These are phyloP conservation scores for Diploptera punctata DNA, from an alignment of 2,888 invertebrate species.

Conservation along the genomic window DNA sequence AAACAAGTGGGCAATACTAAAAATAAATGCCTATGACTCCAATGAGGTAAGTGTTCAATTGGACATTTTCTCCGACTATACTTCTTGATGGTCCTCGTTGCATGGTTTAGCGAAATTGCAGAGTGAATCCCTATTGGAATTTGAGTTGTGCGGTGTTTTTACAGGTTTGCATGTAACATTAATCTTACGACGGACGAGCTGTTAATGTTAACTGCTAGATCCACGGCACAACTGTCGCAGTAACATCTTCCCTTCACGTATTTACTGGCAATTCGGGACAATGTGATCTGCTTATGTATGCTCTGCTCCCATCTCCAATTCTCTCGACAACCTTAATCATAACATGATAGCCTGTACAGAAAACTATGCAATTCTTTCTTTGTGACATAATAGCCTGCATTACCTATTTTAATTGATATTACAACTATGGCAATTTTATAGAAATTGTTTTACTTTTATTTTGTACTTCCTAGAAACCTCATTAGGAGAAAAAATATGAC, in stretches of 20 bases:
- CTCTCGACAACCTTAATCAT: too few species aligned
- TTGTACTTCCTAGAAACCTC: too few species aligned
- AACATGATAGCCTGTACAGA: too few species aligned
- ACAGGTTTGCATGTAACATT: conserved; percentile 19
- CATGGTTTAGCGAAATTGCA: neutral
- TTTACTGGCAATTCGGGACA: neutral
- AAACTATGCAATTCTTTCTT: too few species aligned
- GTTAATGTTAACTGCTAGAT: conserved; percentile 23
- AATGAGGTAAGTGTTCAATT: neutral
- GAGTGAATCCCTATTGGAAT: conserved; percentile 25
- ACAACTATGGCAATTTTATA: too few species aligned
- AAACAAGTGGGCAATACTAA: too few species aligned
- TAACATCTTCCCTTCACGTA: neutral
- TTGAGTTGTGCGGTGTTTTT: conserved; percentile 1
- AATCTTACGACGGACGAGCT: conserved; percentile 18
- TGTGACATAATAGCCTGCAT: too few species aligned
- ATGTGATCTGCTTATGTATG: neutral
- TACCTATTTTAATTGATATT: too few species aligned
- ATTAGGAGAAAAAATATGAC: too few species aligned
- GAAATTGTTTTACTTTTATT: too few species aligned
- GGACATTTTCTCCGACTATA: neutral
- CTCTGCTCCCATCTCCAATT: too few species aligned
- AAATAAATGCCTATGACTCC: too few species aligned
- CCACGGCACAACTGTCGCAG: neutral
- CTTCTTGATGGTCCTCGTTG: neutral